Evolutionary conservation across 92 coral and sea anemone species (phyloP).

Genomic region (Umimayanthus chanpuru): DNA sequence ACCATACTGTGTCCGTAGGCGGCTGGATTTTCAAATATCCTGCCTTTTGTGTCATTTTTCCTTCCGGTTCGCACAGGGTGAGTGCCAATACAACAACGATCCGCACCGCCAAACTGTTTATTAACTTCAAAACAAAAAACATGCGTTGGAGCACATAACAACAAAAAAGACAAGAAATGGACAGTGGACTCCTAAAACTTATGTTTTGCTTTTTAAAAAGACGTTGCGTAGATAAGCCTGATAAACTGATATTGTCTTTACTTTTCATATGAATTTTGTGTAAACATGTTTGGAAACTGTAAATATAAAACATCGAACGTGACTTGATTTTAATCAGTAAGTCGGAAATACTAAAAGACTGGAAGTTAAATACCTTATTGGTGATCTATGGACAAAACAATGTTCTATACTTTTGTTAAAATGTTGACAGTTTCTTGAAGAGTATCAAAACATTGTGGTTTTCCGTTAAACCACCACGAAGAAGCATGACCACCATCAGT

Average conservation of each 20-base stretch:
- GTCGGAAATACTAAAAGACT: background rate
- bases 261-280: background rate
- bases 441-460: background rate
- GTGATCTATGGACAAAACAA: background rate
- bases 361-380: background rate
- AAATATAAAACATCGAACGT: background rate
- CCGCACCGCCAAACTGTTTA: background rate
- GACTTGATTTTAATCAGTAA: background rate
- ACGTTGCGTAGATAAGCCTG: background rate
- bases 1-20: background rate
- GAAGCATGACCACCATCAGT: background rate
- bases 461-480: background rate
- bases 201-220: background rate
- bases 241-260: background rate
- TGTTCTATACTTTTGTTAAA: background rate
- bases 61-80: constrained; percentile 20
- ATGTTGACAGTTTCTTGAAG: background rate
- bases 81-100: background rate
- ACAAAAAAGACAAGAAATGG: background rate
- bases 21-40: background rate
- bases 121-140: background rate
- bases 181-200: background rate
- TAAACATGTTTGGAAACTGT: constrained; percentile 3
- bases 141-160: too few relatives aligned
- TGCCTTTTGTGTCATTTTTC: background rate